Evolutionary conservation across 1,140 invertebrate genomes (phyloP).

Genomic region (Halesus radiatus): DNA sequence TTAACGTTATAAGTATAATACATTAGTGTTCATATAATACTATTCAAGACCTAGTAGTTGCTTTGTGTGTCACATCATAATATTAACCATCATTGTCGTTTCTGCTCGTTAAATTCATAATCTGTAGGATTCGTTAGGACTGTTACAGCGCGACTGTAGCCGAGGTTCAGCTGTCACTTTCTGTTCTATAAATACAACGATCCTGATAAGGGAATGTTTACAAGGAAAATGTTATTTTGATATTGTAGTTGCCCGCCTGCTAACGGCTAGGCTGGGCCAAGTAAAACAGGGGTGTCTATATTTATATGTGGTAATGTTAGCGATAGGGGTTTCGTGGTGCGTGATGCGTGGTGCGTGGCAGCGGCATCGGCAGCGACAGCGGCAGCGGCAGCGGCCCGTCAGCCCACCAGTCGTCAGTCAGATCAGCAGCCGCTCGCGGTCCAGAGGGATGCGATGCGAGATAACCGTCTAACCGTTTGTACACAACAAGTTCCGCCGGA

Average conservation of each 20-base stretch:
- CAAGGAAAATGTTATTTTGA: constrained; percentile 54
- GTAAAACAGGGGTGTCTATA: constrained; percentile 56
- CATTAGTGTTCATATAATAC: not conserved
- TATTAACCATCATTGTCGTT: constrained; percentile 16
- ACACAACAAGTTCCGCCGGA: not conserved
- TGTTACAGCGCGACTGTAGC: not conserved
- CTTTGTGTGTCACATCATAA: constrained; percentile 26
- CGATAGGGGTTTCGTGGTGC: constrained; percentile 33
- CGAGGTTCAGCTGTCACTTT: not conserved
- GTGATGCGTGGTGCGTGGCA: no score
- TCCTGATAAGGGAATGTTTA: constrained; percentile 45
- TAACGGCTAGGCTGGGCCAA: not conserved
- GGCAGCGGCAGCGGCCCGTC: not conserved
- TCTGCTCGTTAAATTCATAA: not conserved
- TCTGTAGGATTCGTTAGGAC: constrained; percentile 10
- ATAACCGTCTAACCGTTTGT: not conserved
- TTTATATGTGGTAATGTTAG: constrained; percentile 52
- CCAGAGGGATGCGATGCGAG: no score
- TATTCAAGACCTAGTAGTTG: constrained; percentile 24
- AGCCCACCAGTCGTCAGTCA: no score
- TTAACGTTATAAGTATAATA: not conserved
- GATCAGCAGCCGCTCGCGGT: no score
- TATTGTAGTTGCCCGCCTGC: constrained; percentile 39
- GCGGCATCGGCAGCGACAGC: no score
- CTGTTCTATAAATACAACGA: constrained; percentile 48